Percentiles rank a stretch among this genome's conserved stretches.
Conservation (phyloP, 2,113 vertebrate species). For the Etia nguti region DNA sequence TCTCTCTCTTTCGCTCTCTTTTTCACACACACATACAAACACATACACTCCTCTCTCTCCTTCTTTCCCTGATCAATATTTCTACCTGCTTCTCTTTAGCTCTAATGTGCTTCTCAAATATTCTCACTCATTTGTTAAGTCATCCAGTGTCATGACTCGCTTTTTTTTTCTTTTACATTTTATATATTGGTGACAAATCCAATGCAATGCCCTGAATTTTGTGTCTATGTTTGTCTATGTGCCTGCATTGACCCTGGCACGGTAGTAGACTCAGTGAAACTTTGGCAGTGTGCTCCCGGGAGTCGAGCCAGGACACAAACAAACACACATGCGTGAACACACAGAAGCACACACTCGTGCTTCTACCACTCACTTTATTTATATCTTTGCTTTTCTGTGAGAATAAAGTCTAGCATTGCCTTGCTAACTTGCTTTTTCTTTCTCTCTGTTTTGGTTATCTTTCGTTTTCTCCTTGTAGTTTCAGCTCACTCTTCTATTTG, state of each 20-base stretch:
- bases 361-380: constrained; percentile 50
- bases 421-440: not conserved
- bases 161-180: not conserved
- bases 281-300: constrained; percentile 56
- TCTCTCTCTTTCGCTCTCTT: not conserved
- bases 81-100: not conserved
- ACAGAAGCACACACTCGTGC: constrained; percentile 10
- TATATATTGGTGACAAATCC: constrained; percentile 5
- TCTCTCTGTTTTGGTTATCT: not conserved
- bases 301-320: constrained; percentile 37
- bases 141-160: not conserved
- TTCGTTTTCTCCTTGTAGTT: not conserved
- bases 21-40: not conserved
- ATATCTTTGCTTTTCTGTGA: constrained; percentile 34
- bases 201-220: constrained; percentile 9
- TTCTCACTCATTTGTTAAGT: not conserved
- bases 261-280: constrained; percentile 42
- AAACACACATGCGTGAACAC: not conserved
- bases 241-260: constrained; percentile 40
- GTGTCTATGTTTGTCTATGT: not conserved
- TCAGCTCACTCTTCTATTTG: not conserved
- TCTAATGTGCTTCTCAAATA: not conserved
- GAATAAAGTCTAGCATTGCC: not conserved
- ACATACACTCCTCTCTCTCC: not conserved
- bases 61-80: not conserved